Base-by-base conservation (phyloP, 2,888 invertebrate genomes). In the Agonum fuliginosum region DNA sequence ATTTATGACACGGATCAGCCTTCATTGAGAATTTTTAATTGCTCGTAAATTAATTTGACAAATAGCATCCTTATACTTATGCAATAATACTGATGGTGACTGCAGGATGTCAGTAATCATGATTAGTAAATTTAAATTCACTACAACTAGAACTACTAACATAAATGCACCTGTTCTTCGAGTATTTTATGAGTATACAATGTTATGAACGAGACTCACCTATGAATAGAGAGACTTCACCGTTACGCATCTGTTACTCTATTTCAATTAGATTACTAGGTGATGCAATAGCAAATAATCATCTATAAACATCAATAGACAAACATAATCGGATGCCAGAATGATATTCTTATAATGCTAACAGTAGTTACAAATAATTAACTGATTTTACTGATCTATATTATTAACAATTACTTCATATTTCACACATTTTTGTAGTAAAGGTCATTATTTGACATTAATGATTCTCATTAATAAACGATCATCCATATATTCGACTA, bases 31-130 rank as follows among this genome's bases (percentile, higher is more conserved):
- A 3, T 46, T 14, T 12, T 46, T 3, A 46, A 46, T 46, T 46
- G 12, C 12, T 17, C 12, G 17, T 12, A 43, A 43, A 43, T 43
- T 43, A 14, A 14, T 14, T 46, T 46, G 46, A 46, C 46, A 46
- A 46, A 46, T 46, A 46, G 8, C 46, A 46, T 46, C 46, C 46
- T 46, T 17, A 46, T 46, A 14, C 46, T 46, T 17, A 14, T 6
- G 14, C 46, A 46, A 8, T 41, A 41, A 46, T 17, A 17, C 46
- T 46, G 12, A 14, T 14, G 46, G 3, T 12, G 46, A 2, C 4
- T 17, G 17, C 46, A 46, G 46, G 46, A 46, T 17, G 17, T 46
- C 17, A 46, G 12, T 46, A 46, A 46, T 46, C 17, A 17, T 8
- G 6, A 6, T 2, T 17, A 12, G 46, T 12, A 46, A 46, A 46